Evolutionary conservation across 2,797 vertebrate species (phyloP).

Genomic region (Chromis chromis): DNA sequence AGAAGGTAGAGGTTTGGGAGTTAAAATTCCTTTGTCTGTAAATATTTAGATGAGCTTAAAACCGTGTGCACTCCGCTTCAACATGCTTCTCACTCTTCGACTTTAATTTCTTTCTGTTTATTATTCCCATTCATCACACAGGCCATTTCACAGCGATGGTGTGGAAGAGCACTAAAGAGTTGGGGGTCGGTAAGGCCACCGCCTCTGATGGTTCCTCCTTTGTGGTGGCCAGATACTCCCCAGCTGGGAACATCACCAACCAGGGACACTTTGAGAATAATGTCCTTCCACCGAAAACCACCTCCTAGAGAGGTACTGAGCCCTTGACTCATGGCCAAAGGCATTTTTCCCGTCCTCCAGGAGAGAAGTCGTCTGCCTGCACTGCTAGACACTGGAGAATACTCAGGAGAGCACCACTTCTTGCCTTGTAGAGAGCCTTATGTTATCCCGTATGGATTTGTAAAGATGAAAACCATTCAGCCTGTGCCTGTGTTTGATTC

Average conservation of each 20-base stretch:
- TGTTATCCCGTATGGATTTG: slow-evolving; percentile 20
- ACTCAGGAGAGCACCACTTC: slow-evolving; percentile 45
- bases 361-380: slow-evolving; percentile 30
- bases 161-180: slow-evolving; percentile 93
- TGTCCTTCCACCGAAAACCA: slow-evolving; percentile 88
- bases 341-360: slow-evolving; percentile 36
- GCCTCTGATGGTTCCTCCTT: slow-evolving; percentile 95
- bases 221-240: slow-evolving; percentile 96
- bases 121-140: slow-evolving; percentile 59
- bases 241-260: slow-evolving; percentile 96
- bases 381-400: slow-evolving; percentile 13
- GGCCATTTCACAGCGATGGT: slow-evolving; percentile 99
- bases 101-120: slow-evolving; percentile 1
- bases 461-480: slow-evolving; percentile 22
- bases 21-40: slow-evolving; percentile 49
- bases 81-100: neutral
- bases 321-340: slow-evolving; percentile 16
- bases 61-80: slow-evolving; percentile 19
- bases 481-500: neutral
- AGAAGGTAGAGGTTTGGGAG: slow-evolving; percentile 3
- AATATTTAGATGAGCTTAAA: slow-evolving; percentile 66
- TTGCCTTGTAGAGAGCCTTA: slow-evolving; percentile 13
- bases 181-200: slow-evolving; percentile 93
- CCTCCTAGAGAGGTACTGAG: slow-evolving; percentile 46
- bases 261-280: slow-evolving; percentile 96